Conservation (phyloP, 2,113 vertebrate species). For the Girardinichthys multiradiatus region DNA sequence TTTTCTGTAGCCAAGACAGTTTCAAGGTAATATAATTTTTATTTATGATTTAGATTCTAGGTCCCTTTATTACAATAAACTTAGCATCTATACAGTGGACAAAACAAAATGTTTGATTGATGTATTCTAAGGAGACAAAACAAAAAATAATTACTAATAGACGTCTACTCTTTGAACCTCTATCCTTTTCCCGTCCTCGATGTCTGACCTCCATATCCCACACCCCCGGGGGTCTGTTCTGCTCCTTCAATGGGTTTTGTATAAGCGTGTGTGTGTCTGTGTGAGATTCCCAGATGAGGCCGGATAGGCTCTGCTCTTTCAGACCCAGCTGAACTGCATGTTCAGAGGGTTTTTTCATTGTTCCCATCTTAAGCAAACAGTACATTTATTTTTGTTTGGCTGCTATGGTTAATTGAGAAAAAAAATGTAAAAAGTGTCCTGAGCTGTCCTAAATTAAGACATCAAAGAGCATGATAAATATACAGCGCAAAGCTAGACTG, state of each 20-base stretch:
- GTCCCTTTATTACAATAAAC: not conserved
- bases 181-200: conserved; percentile 35
- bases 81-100: not conserved
- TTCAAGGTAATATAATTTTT: not conserved
- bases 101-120: not conserved
- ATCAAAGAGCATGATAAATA: conserved; percentile 72
- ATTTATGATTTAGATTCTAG: not conserved
- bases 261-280: conserved; percentile 5
- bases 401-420: conserved; percentile 67
- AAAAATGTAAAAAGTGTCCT: conserved; percentile 53
- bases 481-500: conserved; percentile 34
- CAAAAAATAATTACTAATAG: not conserved
- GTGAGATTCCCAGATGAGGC: conserved; percentile 72
- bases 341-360: conserved; percentile 77
- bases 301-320: conserved; percentile 70
- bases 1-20: not conserved
- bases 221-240: conserved; percentile 55
- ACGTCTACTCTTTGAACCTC: conserved; percentile 28
- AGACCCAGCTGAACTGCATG: conserved; percentile 68
- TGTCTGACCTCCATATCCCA: conserved; percentile 57
- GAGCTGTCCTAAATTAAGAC: conserved; percentile 72
- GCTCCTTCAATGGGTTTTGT: conserved; percentile 45
- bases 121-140: not conserved
- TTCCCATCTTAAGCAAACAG: conserved; percentile 80
- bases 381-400: conserved; percentile 67